A percentile compares a stretch with the other conserved stretches of the same genome.
Conservation (phyloP, 2,888 invertebrate species). For the Monochamus alternatus region DNA sequence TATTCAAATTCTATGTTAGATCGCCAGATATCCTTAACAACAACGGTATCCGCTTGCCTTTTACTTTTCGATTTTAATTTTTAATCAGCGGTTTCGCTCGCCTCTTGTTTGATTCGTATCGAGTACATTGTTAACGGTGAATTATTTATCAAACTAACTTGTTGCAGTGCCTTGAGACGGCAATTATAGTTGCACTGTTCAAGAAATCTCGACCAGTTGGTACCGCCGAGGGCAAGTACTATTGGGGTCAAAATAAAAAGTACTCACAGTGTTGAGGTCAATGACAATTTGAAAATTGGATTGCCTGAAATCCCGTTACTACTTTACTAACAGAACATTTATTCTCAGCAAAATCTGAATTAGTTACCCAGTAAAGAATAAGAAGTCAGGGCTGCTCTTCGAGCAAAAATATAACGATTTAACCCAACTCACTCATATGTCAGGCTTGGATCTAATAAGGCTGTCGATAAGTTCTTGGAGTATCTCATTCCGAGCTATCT, state of each 20-base stretch:
- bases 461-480: too few species aligned
- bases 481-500: too few species aligned
- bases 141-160: slow-evolving; percentile 2
- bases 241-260: slow-evolving; percentile 8
- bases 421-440: too few species aligned
- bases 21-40: slow-evolving; percentile 7
- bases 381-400: too few species aligned
- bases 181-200: slow-evolving; percentile 1
- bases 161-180: slow-evolving; percentile 2
- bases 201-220: background rate
- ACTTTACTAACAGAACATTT: too few species aligned
- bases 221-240: background rate
- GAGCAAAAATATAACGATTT: too few species aligned
- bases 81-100: background rate
- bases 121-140: background rate
- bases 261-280: background rate
- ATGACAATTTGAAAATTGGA: too few species aligned
- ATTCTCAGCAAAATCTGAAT: too few species aligned
- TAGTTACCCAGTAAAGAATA: too few species aligned
- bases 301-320: too few species aligned
- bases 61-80: slow-evolving; percentile 23
- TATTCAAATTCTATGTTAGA: background rate
- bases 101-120: background rate
- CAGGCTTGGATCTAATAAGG: too few species aligned
- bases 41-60: slow-evolving; percentile 25